Evolutionary conservation across 1,140 invertebrate genomes (phyloP).

Genomic region (Lysiphlebus fabarum): DNA sequence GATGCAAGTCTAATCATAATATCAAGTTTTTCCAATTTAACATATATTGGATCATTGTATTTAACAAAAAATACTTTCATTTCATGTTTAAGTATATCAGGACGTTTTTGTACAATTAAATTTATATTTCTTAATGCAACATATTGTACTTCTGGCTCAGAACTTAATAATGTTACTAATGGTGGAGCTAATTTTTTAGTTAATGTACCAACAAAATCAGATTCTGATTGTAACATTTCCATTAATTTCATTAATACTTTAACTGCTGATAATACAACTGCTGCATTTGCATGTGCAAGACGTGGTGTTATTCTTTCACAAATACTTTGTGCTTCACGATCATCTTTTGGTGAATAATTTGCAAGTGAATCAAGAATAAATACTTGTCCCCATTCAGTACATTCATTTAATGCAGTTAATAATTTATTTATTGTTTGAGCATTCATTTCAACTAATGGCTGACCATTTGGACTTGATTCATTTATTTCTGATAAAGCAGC

Average conservation of each 20-base stretch:
- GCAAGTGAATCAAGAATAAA: conserved; percentile 98
- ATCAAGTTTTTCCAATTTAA: conserved; percentile 98
- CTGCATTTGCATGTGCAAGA: conserved; percentile 98
- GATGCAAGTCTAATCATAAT: conserved; percentile 99
- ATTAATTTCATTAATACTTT: conserved; percentile 98
- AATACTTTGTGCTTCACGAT: conserved; percentile 98
- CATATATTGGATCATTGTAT: conserved; percentile 99
- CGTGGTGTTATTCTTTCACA: conserved; percentile 97
- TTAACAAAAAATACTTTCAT: conserved; percentile 99
- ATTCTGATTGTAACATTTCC: conserved; percentile 91
- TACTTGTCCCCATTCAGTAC: conserved; percentile 99
- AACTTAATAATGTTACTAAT: conserved; percentile 95
- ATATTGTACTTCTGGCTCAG: conserved; percentile 98
- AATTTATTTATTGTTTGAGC: conserved; percentile 97
- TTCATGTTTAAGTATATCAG: conserved; percentile 99
- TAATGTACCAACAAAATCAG: conserved; percentile 90
- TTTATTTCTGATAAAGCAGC: conserved; percentile 98
- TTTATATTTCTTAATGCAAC: conserved; percentile 98
- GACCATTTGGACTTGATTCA: conserved; percentile 89
- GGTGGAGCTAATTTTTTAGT: conserved; percentile 98
- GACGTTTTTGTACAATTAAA: conserved; percentile 97
- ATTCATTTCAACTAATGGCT: conserved; percentile 94
- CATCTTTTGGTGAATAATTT: conserved; percentile 96
- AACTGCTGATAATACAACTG: conserved; percentile 97
- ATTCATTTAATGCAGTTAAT: conserved; percentile 96